A percentile compares a stretch with the other conserved stretches of the same genome.
These are phyloP conservation scores for Pedetes capensis DNA, from an alignment of 2,113 vertebrate genomes.

Conservation along the genomic window DNA sequence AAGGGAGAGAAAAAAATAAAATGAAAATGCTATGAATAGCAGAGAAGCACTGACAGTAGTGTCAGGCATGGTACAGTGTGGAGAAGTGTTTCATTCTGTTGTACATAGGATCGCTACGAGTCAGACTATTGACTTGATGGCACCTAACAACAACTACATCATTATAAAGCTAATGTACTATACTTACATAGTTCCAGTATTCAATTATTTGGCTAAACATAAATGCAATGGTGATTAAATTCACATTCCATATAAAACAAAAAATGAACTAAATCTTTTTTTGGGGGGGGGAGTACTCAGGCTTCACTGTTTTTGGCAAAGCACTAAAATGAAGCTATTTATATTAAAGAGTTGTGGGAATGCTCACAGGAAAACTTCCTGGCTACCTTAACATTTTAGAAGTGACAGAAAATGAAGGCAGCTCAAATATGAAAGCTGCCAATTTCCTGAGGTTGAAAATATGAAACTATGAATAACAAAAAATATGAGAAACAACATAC, in stretches of 20 bases:
- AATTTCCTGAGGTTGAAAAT: not conserved
- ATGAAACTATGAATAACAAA: not conserved
- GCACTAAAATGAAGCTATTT: slow-evolving; percentile 18
- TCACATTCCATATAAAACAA: slow-evolving; percentile 5
- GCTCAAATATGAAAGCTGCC: not conserved
- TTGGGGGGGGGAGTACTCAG: too few species aligned
- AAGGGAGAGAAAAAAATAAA: too few species aligned
- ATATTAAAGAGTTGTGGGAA: not conserved
- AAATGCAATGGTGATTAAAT: not conserved
- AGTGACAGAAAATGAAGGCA: not conserved
- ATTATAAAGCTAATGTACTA: not conserved
- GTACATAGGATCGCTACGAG: too few species aligned
- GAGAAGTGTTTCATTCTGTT: too few species aligned
- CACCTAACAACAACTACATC: not conserved
- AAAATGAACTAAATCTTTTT: not conserved
- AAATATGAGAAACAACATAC: not conserved
- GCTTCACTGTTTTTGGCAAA: not conserved
- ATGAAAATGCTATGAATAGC: too few species aligned
- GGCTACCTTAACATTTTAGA: not conserved
- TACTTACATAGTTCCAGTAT: not conserved
- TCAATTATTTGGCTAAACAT: not conserved
- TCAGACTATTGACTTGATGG: too few species aligned
- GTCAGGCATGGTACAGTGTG: too few species aligned
- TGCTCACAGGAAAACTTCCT: not conserved
- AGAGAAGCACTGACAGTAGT: too few species aligned